Evolutionary conservation across 2,797 vertebrate genomes (phyloP).

Genomic region (Macropodus opercularis): DNA sequence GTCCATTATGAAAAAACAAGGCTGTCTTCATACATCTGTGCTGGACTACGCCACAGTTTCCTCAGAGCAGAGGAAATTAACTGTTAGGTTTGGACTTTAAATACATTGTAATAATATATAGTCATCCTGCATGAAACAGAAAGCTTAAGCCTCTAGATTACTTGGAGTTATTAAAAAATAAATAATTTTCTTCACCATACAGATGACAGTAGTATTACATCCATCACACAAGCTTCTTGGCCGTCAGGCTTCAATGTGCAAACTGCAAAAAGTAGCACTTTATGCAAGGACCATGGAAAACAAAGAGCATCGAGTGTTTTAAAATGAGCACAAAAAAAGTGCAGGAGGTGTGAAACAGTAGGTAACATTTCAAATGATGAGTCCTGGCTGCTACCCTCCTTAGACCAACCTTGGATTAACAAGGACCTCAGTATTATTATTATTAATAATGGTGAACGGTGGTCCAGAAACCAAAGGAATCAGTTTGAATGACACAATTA

Average conservation of each 20-base stretch:
- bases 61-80: conserved; percentile 52
- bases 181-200: conserved; percentile 79
- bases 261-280: conserved; percentile 79
- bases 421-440: neutral
- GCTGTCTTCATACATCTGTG: conserved; percentile 35
- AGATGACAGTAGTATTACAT: conserved; percentile 81
- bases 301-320: conserved; percentile 48
- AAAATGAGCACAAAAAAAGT: conserved; percentile 50
- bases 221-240: conserved; percentile 37
- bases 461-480: conserved; percentile 47
- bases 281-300: conserved; percentile 52
- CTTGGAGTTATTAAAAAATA: conserved; percentile 78
- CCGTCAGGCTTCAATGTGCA: conserved; percentile 68
- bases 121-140: conserved; percentile 39
- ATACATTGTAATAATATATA: conserved; percentile 53
- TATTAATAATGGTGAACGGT: conserved; percentile 5
- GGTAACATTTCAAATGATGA: conserved; percentile 19
- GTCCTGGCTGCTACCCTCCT: neutral
- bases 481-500: conserved; percentile 53
- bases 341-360: conserved; percentile 15
- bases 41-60: conserved; percentile 55
- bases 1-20: conserved; percentile 29
- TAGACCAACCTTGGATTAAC: conserved; percentile 12
- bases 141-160: conserved; percentile 45
- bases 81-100: conserved; percentile 37